phyloP scores from a whole-genome alignment of 2,888 invertebrate genomes.

The Rugalucina vietnamica region DNA sequence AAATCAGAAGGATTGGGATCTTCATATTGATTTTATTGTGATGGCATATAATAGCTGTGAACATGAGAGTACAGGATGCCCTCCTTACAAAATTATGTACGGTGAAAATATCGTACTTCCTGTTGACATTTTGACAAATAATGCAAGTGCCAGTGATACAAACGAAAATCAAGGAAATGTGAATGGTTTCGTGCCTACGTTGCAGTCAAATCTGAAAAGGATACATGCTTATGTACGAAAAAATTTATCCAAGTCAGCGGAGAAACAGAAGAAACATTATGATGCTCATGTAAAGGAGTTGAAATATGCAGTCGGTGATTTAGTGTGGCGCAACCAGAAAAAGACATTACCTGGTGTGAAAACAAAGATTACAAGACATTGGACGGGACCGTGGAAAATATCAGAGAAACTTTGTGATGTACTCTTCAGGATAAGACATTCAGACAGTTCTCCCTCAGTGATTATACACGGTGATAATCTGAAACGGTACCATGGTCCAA shows the following conservation, averaged over 20 bases:
- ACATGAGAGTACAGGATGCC: slow-evolving; percentile 54
- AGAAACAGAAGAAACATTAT: slow-evolving; percentile 32
- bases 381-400: slow-evolving; percentile 44
- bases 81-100: slow-evolving; percentile 38
- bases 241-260: not conserved
- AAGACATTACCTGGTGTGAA: slow-evolving; percentile 17
- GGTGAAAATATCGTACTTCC: slow-evolving; percentile 43
- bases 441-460: slow-evolving; percentile 20
- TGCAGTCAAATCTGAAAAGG: not conserved
- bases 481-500: slow-evolving; percentile 6
- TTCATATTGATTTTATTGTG: slow-evolving; percentile 40
- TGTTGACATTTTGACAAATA: slow-evolving; percentile 28
- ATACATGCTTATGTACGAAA: slow-evolving; percentile 13
- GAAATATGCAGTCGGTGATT: slow-evolving; percentile 11
- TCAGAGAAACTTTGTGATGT: slow-evolving; percentile 15
- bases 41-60: slow-evolving; percentile 41
- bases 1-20: slow-evolving; percentile 58
- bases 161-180: not conserved
- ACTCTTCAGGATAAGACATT: slow-evolving; percentile 31
- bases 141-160: slow-evolving; percentile 1
- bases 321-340: slow-evolving; percentile 22
- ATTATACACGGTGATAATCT: slow-evolving; percentile 34
- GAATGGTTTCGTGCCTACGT: not conserved
- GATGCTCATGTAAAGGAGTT: slow-evolving; percentile 16
- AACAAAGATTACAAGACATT: slow-evolving; percentile 27